These are phyloP conservation scores for Amphibalanus amphitrite DNA, from an alignment of 1,140 invertebrate genomes.

Conservation along the genomic window DNA sequence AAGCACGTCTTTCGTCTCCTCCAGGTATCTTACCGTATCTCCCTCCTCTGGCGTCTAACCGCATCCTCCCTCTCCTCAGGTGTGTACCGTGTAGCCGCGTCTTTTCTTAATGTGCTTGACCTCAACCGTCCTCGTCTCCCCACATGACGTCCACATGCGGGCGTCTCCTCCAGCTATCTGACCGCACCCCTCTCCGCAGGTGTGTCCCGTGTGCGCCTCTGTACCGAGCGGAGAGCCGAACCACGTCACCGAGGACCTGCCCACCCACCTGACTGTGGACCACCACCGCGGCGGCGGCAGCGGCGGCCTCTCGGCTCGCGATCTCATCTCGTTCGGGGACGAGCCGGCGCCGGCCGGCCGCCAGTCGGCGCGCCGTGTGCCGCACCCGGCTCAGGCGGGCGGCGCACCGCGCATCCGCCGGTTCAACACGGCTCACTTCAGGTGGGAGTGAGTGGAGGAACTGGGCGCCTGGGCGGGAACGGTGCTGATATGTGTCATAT, in stretches of 20 bases:
- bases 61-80: not conserved
- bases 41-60: not conserved
- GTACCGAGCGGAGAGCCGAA: slow-evolving; percentile 91
- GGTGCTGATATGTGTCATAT: not conserved
- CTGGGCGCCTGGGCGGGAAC: not conserved
- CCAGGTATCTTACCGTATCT: not conserved
- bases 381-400: not conserved
- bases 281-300: slow-evolving; percentile 43
- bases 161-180: not conserved
- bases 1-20: not conserved
- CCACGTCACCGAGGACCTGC: slow-evolving; percentile 93
- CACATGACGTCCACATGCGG: not conserved
- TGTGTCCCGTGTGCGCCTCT: slow-evolving; percentile 91
- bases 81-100: slow-evolving; percentile 2
- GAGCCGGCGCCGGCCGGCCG: slow-evolving; percentile 5
- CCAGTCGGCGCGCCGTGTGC: not conserved
- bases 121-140: not conserved
- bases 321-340: slow-evolving; percentile 56
- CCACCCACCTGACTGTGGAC: slow-evolving; percentile 83
- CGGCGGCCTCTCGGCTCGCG: slow-evolving; percentile 12
- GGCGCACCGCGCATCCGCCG: not conserved
- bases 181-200: slow-evolving; percentile 27
- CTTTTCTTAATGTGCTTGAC: not conserved
- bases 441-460: not conserved
- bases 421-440: slow-evolving; percentile 1